Percentiles rank a stretch among this genome's conserved stretches.
Conservation (phyloP, 2,888 invertebrate species). For the Ichneumoninae sp. region DNA sequence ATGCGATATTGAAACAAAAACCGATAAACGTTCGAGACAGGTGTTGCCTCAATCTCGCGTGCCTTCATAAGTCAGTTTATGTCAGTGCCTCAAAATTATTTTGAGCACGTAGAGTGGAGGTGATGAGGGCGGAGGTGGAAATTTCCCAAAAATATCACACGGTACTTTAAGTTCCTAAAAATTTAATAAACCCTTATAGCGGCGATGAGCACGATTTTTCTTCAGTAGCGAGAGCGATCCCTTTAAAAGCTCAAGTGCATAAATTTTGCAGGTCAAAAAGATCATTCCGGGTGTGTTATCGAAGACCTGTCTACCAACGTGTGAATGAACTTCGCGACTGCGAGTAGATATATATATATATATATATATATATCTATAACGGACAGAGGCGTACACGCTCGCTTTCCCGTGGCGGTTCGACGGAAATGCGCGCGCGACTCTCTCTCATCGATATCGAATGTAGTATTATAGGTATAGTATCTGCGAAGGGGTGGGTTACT, state of each 20-base stretch:
- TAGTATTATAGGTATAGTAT: slow-evolving; percentile 40
- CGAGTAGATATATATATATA: slow-evolving; percentile 2
- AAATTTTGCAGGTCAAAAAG: not conserved
- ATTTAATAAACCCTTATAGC: not conserved
- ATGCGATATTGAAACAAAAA: too few species aligned
- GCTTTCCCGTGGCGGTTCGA: slow-evolving; percentile 40
- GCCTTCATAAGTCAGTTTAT: too few species aligned
- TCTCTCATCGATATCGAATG: slow-evolving; percentile 56
- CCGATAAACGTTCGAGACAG: too few species aligned
- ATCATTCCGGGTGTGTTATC: slow-evolving; percentile 32
- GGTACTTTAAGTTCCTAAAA: not conserved
- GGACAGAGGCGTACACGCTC: slow-evolving; percentile 5
- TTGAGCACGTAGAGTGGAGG: not conserved
- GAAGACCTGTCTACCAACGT: slow-evolving; percentile 40
- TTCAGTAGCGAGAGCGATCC: not conserved
- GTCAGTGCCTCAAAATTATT: not conserved
- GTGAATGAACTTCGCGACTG: slow-evolving; percentile 58
- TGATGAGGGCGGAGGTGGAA: not conserved
- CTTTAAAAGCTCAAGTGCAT: not conserved
- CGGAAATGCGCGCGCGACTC: slow-evolving; percentile 50
- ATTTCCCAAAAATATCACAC: not conserved
- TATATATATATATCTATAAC: not conserved
- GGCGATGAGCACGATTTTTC: not conserved
- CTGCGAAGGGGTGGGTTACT: slow-evolving; percentile 29
- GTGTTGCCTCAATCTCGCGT: too few species aligned